Evolutionary conservation across 2,113 vertebrate species (phyloP).

Genomic region (Fregetta grallaria): DNA sequence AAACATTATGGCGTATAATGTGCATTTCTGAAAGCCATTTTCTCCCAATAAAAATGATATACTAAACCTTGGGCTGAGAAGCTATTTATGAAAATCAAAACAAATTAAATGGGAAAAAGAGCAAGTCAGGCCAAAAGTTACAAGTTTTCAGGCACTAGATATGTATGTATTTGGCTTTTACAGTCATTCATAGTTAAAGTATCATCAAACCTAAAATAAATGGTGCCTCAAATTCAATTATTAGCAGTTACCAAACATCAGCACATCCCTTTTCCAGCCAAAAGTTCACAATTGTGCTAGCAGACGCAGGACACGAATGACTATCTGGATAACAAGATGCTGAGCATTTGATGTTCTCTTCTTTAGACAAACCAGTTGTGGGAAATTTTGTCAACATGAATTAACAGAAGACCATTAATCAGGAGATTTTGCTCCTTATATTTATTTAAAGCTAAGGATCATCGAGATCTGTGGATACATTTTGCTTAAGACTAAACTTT

Average conservation of each 20-base stretch:
- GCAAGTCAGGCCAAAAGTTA: not conserved
- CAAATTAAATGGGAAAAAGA: not conserved
- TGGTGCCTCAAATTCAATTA: not conserved
- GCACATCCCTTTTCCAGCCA: not conserved
- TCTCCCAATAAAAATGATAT: not conserved
- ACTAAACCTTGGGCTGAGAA: not conserved
- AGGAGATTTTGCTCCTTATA: not conserved
- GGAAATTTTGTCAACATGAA: not conserved
- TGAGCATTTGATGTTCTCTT: not conserved
- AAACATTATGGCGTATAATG: accelerated
- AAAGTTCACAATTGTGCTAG: not conserved
- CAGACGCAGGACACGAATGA: not conserved
- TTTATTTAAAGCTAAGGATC: not conserved
- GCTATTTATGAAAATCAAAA: not conserved
- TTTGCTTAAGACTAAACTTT: not conserved
- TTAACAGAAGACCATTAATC: not conserved
- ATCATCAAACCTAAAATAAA: not conserved
- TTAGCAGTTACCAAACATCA: not conserved
- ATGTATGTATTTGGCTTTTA: not conserved
- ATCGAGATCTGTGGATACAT: not conserved
- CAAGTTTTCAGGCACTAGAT: not conserved
- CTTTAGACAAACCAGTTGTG: not conserved
- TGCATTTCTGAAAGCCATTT: not conserved
- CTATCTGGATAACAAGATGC: not conserved
- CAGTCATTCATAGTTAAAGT: not conserved